phyloP scores from a whole-genome alignment of 2,888 invertebrate genomes.

The Coleophora flavipennella region DNA sequence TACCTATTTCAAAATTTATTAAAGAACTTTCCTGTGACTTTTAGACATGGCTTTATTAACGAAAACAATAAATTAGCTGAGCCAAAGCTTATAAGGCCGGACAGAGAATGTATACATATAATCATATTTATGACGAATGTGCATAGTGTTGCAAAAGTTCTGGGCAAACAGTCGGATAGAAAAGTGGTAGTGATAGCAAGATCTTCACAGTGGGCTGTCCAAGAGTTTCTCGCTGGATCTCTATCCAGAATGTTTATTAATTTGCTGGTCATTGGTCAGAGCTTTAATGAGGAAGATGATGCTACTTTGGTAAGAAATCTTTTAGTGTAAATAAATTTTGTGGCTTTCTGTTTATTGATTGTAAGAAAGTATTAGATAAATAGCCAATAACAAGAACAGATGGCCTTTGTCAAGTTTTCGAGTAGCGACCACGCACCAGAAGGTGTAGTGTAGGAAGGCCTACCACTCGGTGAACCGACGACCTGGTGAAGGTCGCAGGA shows the following conservation, averaged over 20 bases:
- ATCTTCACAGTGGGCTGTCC: conserved; percentile 82
- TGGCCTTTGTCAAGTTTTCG: no score
- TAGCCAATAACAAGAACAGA: no score
- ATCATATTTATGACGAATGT: conserved; percentile 79
- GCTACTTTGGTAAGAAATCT: conserved; percentile 47
- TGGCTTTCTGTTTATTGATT: no score
- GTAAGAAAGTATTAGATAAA: no score
- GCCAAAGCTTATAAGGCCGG: conserved; percentile 47
- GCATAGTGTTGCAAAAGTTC: conserved; percentile 66
- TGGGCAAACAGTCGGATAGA: conserved; percentile 75
- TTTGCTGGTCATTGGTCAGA: conserved; percentile 78
- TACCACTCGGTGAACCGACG: no score
- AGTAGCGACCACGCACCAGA: no score
- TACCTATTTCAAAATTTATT: conserved; percentile 73
- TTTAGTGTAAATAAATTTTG: background rate
- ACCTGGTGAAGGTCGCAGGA: no score
- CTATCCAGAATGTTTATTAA: conserved; percentile 78
- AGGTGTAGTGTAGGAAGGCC: no score
- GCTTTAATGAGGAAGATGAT: conserved; percentile 68
- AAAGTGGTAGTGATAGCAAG: conserved; percentile 78
- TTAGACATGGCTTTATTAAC: conserved; percentile 75
- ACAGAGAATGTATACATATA: conserved; percentile 74
- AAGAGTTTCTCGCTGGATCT: conserved; percentile 77
- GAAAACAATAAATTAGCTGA: conserved; percentile 57
- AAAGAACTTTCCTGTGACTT: conserved; percentile 67